Conservation (phyloP, 53 echinoderm and acorn worm species). For the Hippasteria phrygiana region DNA sequence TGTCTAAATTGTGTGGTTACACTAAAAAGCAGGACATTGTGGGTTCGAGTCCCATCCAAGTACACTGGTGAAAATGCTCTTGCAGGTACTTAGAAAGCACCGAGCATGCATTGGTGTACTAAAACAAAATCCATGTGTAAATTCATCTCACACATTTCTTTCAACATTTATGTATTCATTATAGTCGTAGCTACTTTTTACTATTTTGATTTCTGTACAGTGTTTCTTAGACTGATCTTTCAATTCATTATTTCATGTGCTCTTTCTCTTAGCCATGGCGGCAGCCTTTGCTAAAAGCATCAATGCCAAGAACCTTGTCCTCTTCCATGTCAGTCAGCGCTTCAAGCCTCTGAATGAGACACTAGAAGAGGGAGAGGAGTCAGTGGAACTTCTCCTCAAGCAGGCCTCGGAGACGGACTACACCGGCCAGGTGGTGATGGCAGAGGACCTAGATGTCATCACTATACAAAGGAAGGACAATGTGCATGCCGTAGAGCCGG, state of each 20-base stretch:
- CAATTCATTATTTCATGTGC: not conserved
- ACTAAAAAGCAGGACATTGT: no score
- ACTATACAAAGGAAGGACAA: constrained; percentile 28
- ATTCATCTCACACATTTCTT: no score
- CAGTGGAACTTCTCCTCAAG: constrained; percentile 26
- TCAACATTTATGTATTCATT: no score
- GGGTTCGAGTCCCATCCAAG: no score
- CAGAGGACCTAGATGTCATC: constrained; percentile 54
- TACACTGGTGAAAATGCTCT: no score
- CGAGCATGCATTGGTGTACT: no score
- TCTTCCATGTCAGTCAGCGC: constrained; percentile 76
- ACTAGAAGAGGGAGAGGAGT: constrained; percentile 30
- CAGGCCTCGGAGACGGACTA: constrained; percentile 42
- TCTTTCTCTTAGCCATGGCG: constrained; percentile 59
- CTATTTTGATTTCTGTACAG: no score
- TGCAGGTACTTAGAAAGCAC: no score
- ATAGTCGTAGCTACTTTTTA: no score
- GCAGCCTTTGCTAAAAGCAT: constrained; percentile 65
- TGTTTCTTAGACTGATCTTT: no score
- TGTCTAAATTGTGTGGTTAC: no score
- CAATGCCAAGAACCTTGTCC: constrained; percentile 65
- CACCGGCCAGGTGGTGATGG: constrained; percentile 25
- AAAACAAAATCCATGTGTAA: no score
- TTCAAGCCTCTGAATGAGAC: constrained; percentile 35
- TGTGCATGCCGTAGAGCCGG: not conserved